Evolutionary conservation across 1,140 invertebrate genomes (phyloP).

Genomic region (Ruditapes philippinarum): DNA sequence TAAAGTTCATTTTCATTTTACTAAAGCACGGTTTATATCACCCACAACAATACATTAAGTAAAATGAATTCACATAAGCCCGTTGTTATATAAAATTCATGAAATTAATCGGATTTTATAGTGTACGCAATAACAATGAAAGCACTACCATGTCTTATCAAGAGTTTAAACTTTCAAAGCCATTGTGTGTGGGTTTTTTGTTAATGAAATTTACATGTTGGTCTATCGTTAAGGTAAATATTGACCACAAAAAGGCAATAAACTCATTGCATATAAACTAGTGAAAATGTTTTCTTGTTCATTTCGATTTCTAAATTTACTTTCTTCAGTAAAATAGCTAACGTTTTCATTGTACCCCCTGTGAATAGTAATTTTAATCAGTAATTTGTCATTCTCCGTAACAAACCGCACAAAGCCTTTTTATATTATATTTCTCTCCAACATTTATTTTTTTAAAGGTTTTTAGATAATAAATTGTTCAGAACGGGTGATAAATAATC

Average conservation of each 20-base stretch:
- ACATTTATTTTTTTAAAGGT: not conserved
- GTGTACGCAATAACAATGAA: not conserved
- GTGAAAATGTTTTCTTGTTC: not conserved
- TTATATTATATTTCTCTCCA: too few relatives aligned
- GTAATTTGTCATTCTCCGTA: not conserved
- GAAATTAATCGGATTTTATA: not conserved
- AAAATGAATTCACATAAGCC: not conserved
- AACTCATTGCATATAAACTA: not conserved
- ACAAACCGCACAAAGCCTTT: not conserved
- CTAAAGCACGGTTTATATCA: too few relatives aligned
- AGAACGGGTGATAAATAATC: not conserved
- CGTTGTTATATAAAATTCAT: conserved; percentile 21
- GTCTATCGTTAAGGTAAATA: not conserved
- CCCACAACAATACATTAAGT: not conserved
- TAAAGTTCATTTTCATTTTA: too few relatives aligned
- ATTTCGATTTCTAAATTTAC: not conserved
- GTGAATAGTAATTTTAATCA: too few relatives aligned
- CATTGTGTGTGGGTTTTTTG: not conserved
- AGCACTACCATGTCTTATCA: not conserved
- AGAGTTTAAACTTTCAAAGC: not conserved
- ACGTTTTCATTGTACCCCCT: too few relatives aligned
- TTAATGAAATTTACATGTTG: not conserved
- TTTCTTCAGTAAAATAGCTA: too few relatives aligned
- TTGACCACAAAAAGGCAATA: not conserved
- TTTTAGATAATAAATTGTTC: not conserved